These are phyloP conservation scores for Glossophaga mutica DNA, from an alignment of 2,797 vertebrate genomes.

Conservation along the genomic window DNA sequence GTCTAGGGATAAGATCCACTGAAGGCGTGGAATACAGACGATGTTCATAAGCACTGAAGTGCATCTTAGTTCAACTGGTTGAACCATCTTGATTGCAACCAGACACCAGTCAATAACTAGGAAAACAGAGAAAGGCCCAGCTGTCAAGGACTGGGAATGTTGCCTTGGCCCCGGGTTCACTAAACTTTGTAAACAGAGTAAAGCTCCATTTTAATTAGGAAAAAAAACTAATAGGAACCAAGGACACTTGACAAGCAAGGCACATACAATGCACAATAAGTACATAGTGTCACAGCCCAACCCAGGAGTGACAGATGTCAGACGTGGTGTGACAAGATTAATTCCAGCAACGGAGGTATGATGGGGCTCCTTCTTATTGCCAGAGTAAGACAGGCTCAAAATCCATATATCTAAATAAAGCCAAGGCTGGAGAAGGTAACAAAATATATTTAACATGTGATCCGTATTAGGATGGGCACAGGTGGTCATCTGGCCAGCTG, in stretches of 20 bases:
- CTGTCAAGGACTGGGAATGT: background rate
- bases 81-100: background rate
- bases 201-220: background rate
- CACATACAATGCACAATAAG: too few relatives aligned
- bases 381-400: background rate
- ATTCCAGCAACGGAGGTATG: fast-evolving
- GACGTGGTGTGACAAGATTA: background rate
- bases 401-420: background rate
- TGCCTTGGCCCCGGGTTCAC: background rate
- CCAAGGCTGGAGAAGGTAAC: background rate
- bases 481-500: background rate
- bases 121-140: background rate
- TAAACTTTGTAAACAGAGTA: background rate
- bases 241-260: background rate
- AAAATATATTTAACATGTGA: background rate
- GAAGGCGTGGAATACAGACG: background rate
- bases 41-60: background rate
- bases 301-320: background rate
- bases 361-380: background rate
- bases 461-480: background rate
- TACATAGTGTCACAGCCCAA: background rate
- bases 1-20: background rate
- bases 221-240: background rate
- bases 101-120: background rate
- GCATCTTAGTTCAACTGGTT: background rate